Evolutionary conservation across 1,140 invertebrate genomes (phyloP).

Genomic region (Trichonephila inaurata): DNA sequence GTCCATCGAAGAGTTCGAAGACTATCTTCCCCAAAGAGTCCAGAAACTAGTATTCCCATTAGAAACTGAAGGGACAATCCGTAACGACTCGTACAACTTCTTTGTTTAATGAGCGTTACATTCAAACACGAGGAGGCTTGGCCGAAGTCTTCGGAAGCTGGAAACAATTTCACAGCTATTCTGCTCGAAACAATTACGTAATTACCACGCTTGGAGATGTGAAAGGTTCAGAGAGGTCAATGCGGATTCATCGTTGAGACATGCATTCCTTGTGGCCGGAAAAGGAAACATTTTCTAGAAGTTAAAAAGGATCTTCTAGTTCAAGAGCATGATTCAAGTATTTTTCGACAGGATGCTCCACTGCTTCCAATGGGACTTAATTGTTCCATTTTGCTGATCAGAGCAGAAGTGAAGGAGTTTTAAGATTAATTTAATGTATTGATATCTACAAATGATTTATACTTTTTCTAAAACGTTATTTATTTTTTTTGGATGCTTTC

Average conservation of each 20-base stretch:
- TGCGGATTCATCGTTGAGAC: slow-evolving; percentile 25
- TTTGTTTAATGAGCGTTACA: slow-evolving; percentile 50
- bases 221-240: slow-evolving; percentile 16
- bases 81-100: neutral
- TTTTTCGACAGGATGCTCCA: neutral
- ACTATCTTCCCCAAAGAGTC: neutral
- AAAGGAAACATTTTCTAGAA: slow-evolving; percentile 35
- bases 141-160: neutral
- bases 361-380: too few species aligned
- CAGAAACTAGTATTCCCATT: neutral
- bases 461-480: too few species aligned
- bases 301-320: neutral
- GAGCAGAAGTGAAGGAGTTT: too few species aligned
- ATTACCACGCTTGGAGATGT: slow-evolving; percentile 48
- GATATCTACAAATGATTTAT: too few species aligned
- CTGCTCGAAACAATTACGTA: slow-evolving; percentile 59
- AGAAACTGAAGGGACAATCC: slow-evolving; percentile 15
- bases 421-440: too few species aligned
- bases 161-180: slow-evolving; percentile 48
- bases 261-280: slow-evolving; percentile 46
- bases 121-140: neutral
- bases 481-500: too few species aligned
- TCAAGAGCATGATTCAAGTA: neutral
- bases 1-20: neutral
- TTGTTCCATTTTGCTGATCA: too few species aligned